Evolutionary conservation across 2,797 vertebrate species (phyloP), one percentile per base, ranked within the genome.

Genomic region (Labeo calbasu): DNA sequence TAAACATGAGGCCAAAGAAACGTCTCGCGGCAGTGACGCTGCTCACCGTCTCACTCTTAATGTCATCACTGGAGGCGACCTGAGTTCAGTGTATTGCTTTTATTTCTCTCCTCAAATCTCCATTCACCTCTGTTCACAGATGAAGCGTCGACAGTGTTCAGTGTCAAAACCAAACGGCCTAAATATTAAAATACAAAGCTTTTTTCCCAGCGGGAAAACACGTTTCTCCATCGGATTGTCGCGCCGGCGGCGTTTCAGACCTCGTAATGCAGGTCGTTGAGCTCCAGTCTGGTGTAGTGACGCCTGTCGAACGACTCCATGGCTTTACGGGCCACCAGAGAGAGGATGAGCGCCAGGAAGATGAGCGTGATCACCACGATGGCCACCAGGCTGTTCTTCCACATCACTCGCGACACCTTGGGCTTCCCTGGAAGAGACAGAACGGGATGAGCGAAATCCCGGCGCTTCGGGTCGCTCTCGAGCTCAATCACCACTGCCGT

Each of bases 251-350:
- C 0, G 23, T 2, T 65, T 93, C 86, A 99, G 66, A 97, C 94
- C 81, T 97, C 96, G 19, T 97, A 94, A 87, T 99, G 98, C 85
- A 99, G 96, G 73, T 97, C 97, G 66, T 97, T 98, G 84, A 99
- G 97, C 91, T 99, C 98, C 86, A 99, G 94, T 84, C 96, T 94
- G 0, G 96, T 97, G 89, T 99, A 99, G 63, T 92, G 97, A 23
- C 95, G 96, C 57, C 96, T 92, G 88, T 92, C 96, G 51, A 97
- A 96, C 0, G 96, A 97, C 88, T 98, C 96, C 0, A 94, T 90
- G 0, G 97, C 92, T 81, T 95, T 97, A n/a, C 95, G 95, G 2
- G 95, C 96, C 0, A 94, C 91, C 10, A 97, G 80, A 0, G 90
- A 92, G 17, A 97, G 85, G 0, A 95, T 94, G 80, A 97, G 84